Conservation (phyloP, 2,888 invertebrate genomes). For the Sinohyriopsis cumingii region DNA sequence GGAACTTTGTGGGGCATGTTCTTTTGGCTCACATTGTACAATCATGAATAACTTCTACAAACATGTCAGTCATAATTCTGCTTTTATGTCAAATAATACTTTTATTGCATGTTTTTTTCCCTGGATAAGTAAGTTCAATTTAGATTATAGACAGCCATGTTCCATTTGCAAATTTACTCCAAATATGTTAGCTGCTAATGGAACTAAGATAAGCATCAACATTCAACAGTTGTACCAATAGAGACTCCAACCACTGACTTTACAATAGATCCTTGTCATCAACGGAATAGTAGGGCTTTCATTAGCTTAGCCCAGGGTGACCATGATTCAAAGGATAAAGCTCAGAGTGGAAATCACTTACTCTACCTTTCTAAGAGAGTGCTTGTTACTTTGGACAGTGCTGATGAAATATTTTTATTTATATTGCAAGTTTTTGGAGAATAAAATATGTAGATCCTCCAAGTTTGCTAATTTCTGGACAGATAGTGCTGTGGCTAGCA, state of each 20-base stretch:
- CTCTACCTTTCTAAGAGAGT: not conserved
- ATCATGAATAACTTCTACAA: not conserved
- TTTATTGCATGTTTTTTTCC: slow-evolving; percentile 10
- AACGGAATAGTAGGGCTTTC: slow-evolving; percentile 13
- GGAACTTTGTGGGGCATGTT: too few relatives aligned
- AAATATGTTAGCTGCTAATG: slow-evolving; percentile 13
- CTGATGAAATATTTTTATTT: not conserved
- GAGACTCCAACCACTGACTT: slow-evolving; percentile 1
- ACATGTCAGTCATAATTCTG: not conserved
- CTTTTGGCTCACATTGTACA: not conserved
- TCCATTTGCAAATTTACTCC: slow-evolving; percentile 12
- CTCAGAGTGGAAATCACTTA: slow-evolving; percentile 5
- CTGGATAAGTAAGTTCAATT: slow-evolving; percentile 14
- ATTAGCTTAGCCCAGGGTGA: slow-evolving; percentile 6
- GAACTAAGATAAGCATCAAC: slow-evolving; percentile 11
- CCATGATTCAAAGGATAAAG: not conserved
- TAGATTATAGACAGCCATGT: slow-evolving; percentile 13
- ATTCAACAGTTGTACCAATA: slow-evolving; percentile 8
- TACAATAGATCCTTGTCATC: slow-evolving; percentile 6
- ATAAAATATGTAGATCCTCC: too few relatives aligned
- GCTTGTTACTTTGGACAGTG: not conserved
- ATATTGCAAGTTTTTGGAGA: too few relatives aligned
- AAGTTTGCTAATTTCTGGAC: too few relatives aligned
- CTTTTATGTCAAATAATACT: slow-evolving; percentile 1
- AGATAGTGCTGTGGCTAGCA: too few relatives aligned